A percentile compares a stretch with the other conserved stretches of the same genome.
These are phyloP conservation scores for Thereva nobilitata DNA, from an alignment of 2,888 invertebrate species.

Conservation along the genomic window DNA sequence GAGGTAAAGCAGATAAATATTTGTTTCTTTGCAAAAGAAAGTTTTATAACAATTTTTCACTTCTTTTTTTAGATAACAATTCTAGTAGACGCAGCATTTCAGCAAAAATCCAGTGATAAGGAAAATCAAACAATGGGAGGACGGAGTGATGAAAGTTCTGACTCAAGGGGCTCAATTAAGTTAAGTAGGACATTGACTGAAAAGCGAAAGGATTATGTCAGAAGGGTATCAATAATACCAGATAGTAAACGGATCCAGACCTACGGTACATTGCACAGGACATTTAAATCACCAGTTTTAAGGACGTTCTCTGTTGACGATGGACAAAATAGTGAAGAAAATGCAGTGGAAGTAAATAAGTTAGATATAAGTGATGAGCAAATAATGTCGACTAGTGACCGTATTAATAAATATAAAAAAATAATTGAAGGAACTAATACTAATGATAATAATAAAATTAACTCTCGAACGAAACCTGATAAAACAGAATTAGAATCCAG, in stretches of 20 bases:
- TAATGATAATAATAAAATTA: neutral
- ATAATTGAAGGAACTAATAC: conserved; percentile 2
- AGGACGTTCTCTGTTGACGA: conserved; percentile 44
- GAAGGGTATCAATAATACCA: conserved; percentile 65
- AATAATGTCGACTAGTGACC: conserved; percentile 40
- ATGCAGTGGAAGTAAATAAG: conserved; percentile 39
- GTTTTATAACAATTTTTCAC: conserved; percentile 8
- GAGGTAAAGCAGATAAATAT: conserved; percentile 46
- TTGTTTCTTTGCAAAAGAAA: neutral
- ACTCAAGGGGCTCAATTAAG: conserved; percentile 59
- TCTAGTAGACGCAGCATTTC: conserved; percentile 47
- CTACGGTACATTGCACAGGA: conserved; percentile 46
- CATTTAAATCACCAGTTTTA: conserved; percentile 44
- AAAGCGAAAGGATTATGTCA: conserved; percentile 68
- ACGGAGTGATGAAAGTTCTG: conserved; percentile 33
- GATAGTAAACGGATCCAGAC: conserved; percentile 44
- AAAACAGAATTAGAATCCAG: conserved; percentile 7
- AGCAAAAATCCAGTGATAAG: conserved; percentile 42
- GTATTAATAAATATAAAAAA: conserved; percentile 16
- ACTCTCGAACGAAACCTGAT: conserved; percentile 3
- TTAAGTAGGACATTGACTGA: conserved; percentile 64
- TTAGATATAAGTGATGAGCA: conserved; percentile 37
- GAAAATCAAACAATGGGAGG: conserved; percentile 40
- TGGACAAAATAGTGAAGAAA: conserved; percentile 39
- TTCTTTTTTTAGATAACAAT: conserved; percentile 45